Conservation (phyloP, 2,888 invertebrate genomes). For the Sinodicranocentrus sp. region DNA sequence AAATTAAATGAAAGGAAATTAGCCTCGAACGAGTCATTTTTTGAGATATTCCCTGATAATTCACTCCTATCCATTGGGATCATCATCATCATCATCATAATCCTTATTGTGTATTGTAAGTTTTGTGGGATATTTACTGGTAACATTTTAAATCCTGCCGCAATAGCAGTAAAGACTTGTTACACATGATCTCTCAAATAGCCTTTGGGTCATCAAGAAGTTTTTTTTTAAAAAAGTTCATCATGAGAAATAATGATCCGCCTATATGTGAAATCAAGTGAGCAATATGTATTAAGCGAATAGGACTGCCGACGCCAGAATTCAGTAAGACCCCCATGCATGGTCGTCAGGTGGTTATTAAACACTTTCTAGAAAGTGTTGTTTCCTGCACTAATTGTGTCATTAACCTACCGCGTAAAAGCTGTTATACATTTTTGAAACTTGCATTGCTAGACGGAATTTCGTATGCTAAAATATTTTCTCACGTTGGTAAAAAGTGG, state of each 20-base stretch:
- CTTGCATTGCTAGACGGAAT: no score
- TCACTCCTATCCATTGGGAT: constrained; percentile 17
- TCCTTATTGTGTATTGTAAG: no score
- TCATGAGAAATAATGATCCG: constrained; percentile 37
- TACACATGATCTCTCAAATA: background rate
- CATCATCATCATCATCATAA: no score
- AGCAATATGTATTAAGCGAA: background rate
- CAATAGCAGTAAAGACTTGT: no score
- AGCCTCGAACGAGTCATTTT: constrained; percentile 11
- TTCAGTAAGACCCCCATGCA: no score
- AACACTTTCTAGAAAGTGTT: background rate
- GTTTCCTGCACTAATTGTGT: constrained; percentile 5
- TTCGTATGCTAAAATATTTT: no score
- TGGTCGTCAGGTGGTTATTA: background rate
- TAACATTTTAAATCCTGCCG: no score
- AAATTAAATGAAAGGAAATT: constrained; percentile 51
- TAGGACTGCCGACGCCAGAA: no score
- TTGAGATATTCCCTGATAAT: constrained; percentile 26
- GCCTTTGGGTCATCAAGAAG: constrained; percentile 34
- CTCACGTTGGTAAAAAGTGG: no score
- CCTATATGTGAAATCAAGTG: constrained; percentile 12
- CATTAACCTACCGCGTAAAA: constrained; percentile 17
- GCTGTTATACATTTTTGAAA: no score
- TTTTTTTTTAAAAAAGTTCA: constrained; percentile 6
- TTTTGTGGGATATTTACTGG: no score